Base-by-base conservation (phyloP, 2,113 vertebrate genomes). In the Lophochroa leadbeateri region DNA sequence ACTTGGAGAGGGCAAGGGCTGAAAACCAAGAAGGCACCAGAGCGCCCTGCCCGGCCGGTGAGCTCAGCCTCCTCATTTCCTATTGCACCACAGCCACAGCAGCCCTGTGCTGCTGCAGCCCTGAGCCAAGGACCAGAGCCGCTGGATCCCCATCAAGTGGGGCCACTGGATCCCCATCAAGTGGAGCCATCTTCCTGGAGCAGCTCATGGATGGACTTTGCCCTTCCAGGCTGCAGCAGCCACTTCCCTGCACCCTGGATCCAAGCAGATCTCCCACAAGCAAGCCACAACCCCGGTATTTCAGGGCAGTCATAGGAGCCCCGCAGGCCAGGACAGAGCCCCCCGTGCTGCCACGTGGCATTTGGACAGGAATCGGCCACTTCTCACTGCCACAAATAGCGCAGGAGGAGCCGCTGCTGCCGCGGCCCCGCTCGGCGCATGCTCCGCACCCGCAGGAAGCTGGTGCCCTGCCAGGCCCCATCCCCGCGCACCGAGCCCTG, bases 121-220 rank as follows among this genome's bases (percentile, higher is more conserved):
- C 24, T 0, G 53, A 49, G 83, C 57, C 1, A 0, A 20, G 67
- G 23, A 27, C 6, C 1, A 1, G 57, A 1, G 20, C 71, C 12
- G 2, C 53, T 12, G 53, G 17, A 20, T 33, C 29, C 29, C 28
- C 17, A 2, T 18, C 52, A 6, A 11, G 16, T 18, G 52, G 9
- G 4, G 52, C 52, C 28, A 2, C 10, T 4, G 10, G 28, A 7
- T 17, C 53, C 29, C 29, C 17, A 3, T 20, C 11, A 20, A 8
- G 3, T 4, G 12, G 19, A 15, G 55, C 55, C 4, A 1, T 15
- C 33, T 58, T 17, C 58, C 61, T 61, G 55, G 18, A 3, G 37
- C 0, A 1, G n/a, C 31, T 69, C 24, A 1, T 0, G 3, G 63
- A 19, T 0, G 0, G 44, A n/a, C 11, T 8, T 17, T n/a, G 35